Base-by-base conservation (phyloP, 2,113 vertebrate species). In the Phainopepla nitens region DNA sequence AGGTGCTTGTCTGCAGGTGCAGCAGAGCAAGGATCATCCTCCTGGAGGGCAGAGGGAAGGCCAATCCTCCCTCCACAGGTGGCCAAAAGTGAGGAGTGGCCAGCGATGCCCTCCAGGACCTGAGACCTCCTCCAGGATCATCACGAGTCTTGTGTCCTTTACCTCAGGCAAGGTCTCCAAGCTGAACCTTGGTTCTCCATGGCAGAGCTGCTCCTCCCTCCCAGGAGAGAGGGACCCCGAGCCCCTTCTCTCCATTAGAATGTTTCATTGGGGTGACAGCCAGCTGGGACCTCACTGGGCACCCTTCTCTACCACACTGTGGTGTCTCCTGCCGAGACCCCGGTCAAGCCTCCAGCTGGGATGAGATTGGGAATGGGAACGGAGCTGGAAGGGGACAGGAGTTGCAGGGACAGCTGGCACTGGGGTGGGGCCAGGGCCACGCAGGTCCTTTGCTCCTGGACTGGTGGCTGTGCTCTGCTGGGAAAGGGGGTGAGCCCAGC, bases 331-430 rank as follows among this genome's bases (percentile, higher is more conserved):
- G 41, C 54, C 82, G 29, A 33, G 31, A 8, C n/a, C 60, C 45
- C 0, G 0, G 10, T 5, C 21, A 25, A 0, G 1, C 22, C 45
- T 80, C 62, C 84, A 39, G 70, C 31, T 5, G 2, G 28, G 41
- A 41, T 27, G 42, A 28, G 64, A 33, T 29, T 0, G 0, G 35
- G 2, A 18, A 35, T 2, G 14, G 41, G 22, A 33, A 87, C 5
- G 56, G 77, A 50, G 60, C 77, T 87, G 72, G 45, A 54, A 77
- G 77, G 89, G 39, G 64, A 31, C 3, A 25, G 82, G 7, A 61
- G 20, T 0, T 50, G 23, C 54, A 28, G 62, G 66, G 57, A 73
- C 41, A 73, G 9, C 45, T 51, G 51, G 69, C 39, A 19, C 35
- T 23, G 41, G n/a, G 56, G 23, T 36, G 25, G 73, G 36, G 21